Evolutionary conservation across 2,113 vertebrate species (phyloP).

Genomic region (Spilogale gracilis): DNA sequence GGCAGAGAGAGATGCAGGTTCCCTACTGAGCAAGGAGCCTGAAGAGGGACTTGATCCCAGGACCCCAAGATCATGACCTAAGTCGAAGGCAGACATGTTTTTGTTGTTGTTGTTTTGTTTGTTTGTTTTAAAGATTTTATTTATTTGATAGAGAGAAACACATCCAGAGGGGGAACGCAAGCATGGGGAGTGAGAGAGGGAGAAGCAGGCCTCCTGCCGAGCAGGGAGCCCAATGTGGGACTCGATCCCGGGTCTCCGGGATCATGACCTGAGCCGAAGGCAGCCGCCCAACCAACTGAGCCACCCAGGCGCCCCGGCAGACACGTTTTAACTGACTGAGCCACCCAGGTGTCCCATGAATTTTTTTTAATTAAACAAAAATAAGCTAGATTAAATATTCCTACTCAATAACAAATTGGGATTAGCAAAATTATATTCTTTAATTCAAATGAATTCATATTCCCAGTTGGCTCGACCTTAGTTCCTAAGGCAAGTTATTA

Average conservation of each 20-base stretch:
- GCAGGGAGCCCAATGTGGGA: background rate
- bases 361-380: background rate
- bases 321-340: background rate
- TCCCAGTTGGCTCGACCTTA: background rate
- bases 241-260: background rate
- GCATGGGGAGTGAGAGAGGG: too few relatives aligned
- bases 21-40: background rate
- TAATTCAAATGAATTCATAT: slow-evolving; percentile 30
- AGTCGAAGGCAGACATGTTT: background rate
- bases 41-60: background rate
- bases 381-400: background rate
- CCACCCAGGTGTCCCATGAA: background rate
- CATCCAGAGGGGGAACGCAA: too few relatives aligned
- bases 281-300: background rate
- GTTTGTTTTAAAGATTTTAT: too few relatives aligned
- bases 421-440: slow-evolving; percentile 47
- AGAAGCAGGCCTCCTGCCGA: background rate
- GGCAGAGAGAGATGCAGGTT: background rate
- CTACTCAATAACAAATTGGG: background rate
- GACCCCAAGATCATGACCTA: background rate
- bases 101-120: too few relatives aligned
- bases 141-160: too few relatives aligned
- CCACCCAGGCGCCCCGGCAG: background rate
- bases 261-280: background rate
- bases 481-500: slow-evolving; percentile 45